phyloP scores from a whole-genome alignment of 2,113 vertebrate genomes.

The Lampris incognitus region DNA sequence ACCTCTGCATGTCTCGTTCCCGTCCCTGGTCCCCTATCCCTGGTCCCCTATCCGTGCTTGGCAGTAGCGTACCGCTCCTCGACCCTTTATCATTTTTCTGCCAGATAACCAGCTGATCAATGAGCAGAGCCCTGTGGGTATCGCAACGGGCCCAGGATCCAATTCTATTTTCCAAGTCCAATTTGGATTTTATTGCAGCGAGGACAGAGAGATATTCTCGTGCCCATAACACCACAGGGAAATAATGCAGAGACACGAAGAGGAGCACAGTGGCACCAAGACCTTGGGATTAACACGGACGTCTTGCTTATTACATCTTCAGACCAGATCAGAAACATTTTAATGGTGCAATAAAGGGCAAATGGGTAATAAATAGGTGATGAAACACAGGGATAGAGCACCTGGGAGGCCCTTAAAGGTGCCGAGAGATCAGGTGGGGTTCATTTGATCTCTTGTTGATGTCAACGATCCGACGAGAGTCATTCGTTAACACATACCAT shows the following conservation, averaged over 20 bases:
- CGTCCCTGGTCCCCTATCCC: neutral
- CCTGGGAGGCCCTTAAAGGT: slow-evolving; percentile 18
- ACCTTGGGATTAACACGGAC: neutral
- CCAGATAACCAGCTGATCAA: slow-evolving; percentile 55
- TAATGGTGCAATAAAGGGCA: neutral
- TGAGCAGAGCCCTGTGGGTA: slow-evolving; percentile 40
- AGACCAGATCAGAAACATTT: neutral
- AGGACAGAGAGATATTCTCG: neutral
- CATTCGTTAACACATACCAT: slow-evolving; percentile 21
- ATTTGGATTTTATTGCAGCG: slow-evolving; percentile 53
- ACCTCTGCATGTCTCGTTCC: too few relatives aligned
- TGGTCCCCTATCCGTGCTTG: slow-evolving; percentile 18
- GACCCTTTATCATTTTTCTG: slow-evolving; percentile 26
- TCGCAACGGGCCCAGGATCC: slow-evolving; percentile 46
- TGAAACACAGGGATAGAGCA: neutral
- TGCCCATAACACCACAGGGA: neutral
- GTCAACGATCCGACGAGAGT: slow-evolving; percentile 11
- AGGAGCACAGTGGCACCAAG: neutral
- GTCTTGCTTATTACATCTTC: slow-evolving; percentile 6
- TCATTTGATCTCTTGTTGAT: slow-evolving; percentile 3
- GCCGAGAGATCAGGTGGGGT: neutral
- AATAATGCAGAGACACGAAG: neutral
- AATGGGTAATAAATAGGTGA: slow-evolving; percentile 25
- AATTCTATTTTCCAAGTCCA: slow-evolving; percentile 60
- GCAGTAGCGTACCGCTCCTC: slow-evolving; percentile 9